Evolutionary conservation across 2,113 vertebrate genomes (phyloP).

Genomic region (Podocnemis expansa): DNA sequence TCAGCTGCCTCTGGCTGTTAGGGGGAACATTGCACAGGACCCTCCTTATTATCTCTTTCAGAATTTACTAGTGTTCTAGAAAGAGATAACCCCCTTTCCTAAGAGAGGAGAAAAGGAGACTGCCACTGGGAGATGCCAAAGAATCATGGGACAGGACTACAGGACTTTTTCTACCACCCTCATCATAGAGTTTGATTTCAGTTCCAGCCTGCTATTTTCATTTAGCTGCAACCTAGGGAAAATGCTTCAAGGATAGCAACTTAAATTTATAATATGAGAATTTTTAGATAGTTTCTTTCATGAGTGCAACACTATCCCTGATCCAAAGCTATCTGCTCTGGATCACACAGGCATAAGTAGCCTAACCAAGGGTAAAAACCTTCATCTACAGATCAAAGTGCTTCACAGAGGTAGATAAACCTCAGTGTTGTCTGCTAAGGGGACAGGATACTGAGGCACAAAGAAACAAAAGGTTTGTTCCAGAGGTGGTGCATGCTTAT

Average conservation of each 20-base stretch:
- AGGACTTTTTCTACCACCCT: fast-evolving
- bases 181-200: neutral
- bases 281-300: too few species aligned
- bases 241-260: neutral
- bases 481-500: neutral
- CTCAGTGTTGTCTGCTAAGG: neutral
- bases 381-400: neutral
- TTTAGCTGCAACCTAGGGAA: neutral
- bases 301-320: neutral
- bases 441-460: neutral
- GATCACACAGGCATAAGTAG: neutral
- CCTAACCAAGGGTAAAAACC: too few species aligned
- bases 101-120: neutral
- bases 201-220: neutral
- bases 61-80: neutral
- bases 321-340: neutral
- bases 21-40: too few species aligned
- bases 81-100: neutral
- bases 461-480: neutral
- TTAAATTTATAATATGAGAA: neutral
- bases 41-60: fast-evolving
- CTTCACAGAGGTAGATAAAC: neutral
- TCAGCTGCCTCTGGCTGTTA: too few species aligned
- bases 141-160: neutral
- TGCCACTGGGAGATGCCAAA: neutral